Evolutionary conservation across 1,140 invertebrate species (phyloP).

Genomic region (Aphidius gifuensis): DNA sequence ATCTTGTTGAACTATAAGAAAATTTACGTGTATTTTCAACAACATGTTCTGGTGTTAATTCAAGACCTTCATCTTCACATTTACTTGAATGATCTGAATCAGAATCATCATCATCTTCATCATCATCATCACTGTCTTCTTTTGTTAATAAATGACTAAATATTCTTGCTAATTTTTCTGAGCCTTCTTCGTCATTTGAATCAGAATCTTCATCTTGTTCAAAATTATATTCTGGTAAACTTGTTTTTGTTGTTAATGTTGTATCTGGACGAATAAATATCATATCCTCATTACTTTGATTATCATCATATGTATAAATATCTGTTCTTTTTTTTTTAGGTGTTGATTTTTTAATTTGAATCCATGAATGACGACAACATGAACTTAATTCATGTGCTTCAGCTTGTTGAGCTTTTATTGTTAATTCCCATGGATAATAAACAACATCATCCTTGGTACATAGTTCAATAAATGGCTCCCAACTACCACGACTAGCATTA

Average conservation of each 20-base stretch:
- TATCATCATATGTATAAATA: slow-evolving; percentile 31
- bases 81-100: slow-evolving; percentile 69
- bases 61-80: slow-evolving; percentile 58
- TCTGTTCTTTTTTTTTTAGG: slow-evolving; percentile 35
- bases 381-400: slow-evolving; percentile 65
- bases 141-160: slow-evolving; percentile 75
- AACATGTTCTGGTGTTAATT: slow-evolving; percentile 38
- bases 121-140: slow-evolving; percentile 68
- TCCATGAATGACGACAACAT: slow-evolving; percentile 36
- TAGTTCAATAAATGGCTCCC: slow-evolving; percentile 80
- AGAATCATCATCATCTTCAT: slow-evolving; percentile 56
- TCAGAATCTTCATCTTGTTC: slow-evolving; percentile 72
- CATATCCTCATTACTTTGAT: slow-evolving; percentile 49
- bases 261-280: slow-evolving; percentile 46
- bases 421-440: slow-evolving; percentile 71
- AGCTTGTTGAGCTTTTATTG: slow-evolving; percentile 56
- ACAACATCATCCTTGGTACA: slow-evolving; percentile 64
- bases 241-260: slow-evolving; percentile 34
- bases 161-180: slow-evolving; percentile 67
- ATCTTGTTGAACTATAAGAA: slow-evolving; percentile 1
- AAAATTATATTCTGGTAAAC: slow-evolving; percentile 33
- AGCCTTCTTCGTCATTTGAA: slow-evolving; percentile 73
- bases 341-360: slow-evolving; percentile 31
- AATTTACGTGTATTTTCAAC: slow-evolving; percentile 32
- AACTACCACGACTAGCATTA: slow-evolving; percentile 68